Percentiles rank a stretch among this genome's conserved stretches.
phyloP scores from a whole-genome alignment of 2,113 vertebrate species.

The Lepisosteus oculatus region DNA sequence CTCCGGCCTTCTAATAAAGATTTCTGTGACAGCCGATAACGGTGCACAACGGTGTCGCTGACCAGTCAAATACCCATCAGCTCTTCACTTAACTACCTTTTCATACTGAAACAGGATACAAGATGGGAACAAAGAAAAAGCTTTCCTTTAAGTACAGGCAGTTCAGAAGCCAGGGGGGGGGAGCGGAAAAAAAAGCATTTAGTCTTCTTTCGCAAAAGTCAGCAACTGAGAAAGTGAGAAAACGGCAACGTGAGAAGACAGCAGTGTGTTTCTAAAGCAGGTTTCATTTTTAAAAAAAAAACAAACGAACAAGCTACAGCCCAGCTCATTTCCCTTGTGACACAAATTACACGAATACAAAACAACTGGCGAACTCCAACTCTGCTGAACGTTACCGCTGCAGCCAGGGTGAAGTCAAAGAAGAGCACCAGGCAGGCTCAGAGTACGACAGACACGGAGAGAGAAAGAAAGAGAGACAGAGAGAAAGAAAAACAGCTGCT shows the following conservation, averaged over 20 bases:
- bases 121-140: too few species aligned
- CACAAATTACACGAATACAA: conserved; percentile 14
- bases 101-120: neutral
- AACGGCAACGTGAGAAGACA: neutral
- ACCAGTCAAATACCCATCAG: neutral
- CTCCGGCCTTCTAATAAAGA: neutral
- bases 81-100: neutral
- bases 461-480: conserved; percentile 2
- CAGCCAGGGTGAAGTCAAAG: neutral
- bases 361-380: conserved; percentile 11
- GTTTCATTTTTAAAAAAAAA: neutral
- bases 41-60: neutral
- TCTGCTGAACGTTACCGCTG: conserved; percentile 19
- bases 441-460: conserved; percentile 10
- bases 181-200: neutral
- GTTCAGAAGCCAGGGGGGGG: too few species aligned
- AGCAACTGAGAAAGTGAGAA: neutral
- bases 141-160: too few species aligned
- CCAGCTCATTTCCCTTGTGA: neutral
- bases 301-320: neutral
- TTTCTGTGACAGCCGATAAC: conserved; percentile 12
- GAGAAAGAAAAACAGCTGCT: conserved; percentile 34
- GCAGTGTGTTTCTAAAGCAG: neutral
- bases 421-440: conserved; percentile 14
- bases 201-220: neutral